Base-by-base conservation (phyloP, 2,888 invertebrate species). In the Caenorhabditis sulstoni region DNA sequence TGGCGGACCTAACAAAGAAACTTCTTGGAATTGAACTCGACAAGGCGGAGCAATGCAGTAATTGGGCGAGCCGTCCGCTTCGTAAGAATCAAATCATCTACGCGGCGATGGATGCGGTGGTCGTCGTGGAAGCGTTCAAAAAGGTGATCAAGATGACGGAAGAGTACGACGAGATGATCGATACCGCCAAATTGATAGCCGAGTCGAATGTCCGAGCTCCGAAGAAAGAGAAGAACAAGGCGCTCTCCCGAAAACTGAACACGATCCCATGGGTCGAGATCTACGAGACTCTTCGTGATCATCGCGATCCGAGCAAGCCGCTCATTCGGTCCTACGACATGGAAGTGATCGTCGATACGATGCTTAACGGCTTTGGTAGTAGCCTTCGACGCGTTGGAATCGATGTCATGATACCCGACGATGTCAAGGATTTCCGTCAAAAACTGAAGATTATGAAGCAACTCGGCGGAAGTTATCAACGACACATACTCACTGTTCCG, bases 291-390 rank as follows among this genome's bases (percentile, higher is more conserved):
- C 37, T 76, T 0, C 44, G 55, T 3, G 12, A 47, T 14, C 64
- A 57, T 14, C 23, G 73, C 1, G 58, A 79, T 45, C 2, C 29
- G 7, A 47, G 9, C 3, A 74, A 59, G 20, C 52, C 41, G 8
- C 20, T 52, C 7, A 47, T 58, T n/a, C 37, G 61, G 12, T 78
- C 82, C 9, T 57, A 64, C 14, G 78, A 84, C 9, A 55, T 82
- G 1, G 53, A 71, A 53, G 73, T 78, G 20, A 77, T 81, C 14
- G 82, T 82, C 12, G 84, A 84, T 41, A 66, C 75, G 16, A 84
- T 84, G 84, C 78, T 84, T n/a, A 49, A 67, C 0, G 84, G 84
- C 5, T 75, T 84, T 20, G 84, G 84, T 44, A 82, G 82, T 45
- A 49, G 76, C 53, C 53, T 84, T 45, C 71, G 81, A 73, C 57